phyloP scores from a whole-genome alignment of 2,113 vertebrate species.

The Chamaetylas fuelleborni region DNA sequence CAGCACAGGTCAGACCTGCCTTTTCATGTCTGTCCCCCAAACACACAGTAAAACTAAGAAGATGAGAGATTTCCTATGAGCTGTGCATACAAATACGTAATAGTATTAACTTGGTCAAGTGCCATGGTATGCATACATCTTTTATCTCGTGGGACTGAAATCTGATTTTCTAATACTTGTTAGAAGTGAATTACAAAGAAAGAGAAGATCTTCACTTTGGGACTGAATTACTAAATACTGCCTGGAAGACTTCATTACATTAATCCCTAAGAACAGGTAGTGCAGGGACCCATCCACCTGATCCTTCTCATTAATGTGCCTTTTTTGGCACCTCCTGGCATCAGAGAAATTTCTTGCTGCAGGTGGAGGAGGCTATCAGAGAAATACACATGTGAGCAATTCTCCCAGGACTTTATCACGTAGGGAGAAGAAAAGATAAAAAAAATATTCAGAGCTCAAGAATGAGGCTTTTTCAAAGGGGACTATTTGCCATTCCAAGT shows the following conservation, averaged over 20 bases:
- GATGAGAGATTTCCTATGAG: constrained; percentile 23
- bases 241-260: background rate
- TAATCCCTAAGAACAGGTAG: background rate
- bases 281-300: background rate
- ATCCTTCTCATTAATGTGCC: background rate
- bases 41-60: background rate
- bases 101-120: constrained; percentile 51
- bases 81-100: constrained; percentile 27
- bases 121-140: constrained; percentile 30
- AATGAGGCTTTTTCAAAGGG: background rate
- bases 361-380: background rate
- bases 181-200: constrained; percentile 70
- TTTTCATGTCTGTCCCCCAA: constrained; percentile 49
- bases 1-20: constrained; percentile 36
- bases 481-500: background rate
- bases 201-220: constrained; percentile 60
- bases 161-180: constrained; percentile 68
- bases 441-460: background rate
- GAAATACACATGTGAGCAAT: background rate
- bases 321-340: background rate
- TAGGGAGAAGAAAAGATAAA: background rate
- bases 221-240: constrained; percentile 37
- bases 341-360: background rate
- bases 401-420: background rate
- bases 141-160: constrained; percentile 53